These are phyloP conservation scores for Pogoniulus pusillus DNA, from an alignment of 2,797 vertebrate genomes.

Conservation along the genomic window DNA sequence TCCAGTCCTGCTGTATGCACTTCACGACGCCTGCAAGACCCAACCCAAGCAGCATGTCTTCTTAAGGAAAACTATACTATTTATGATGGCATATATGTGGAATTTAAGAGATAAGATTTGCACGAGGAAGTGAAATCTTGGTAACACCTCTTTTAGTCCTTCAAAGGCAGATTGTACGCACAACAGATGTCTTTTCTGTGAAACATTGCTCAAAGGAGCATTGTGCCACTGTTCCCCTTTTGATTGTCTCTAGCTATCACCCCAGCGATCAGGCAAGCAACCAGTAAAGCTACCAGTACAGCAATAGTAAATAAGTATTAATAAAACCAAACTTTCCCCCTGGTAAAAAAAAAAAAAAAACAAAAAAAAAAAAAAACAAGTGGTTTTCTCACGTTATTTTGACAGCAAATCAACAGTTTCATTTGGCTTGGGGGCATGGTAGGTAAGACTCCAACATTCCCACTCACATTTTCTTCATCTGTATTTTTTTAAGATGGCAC, in stretches of 20 bases:
- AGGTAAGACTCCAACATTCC: neutral
- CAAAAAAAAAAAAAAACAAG: neutral
- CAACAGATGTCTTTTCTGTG: slow-evolving; percentile 50
- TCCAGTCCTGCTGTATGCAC: slow-evolving; percentile 42
- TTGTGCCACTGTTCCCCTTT: neutral
- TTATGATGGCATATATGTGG: slow-evolving; percentile 36
- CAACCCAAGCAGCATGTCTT: slow-evolving; percentile 58
- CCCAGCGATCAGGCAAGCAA: neutral
- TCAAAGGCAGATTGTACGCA: slow-evolving; percentile 14
- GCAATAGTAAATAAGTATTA: neutral
- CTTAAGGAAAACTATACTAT: slow-evolving; percentile 47
- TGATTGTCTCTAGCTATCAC: neutral
- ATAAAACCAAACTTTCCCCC: neutral
- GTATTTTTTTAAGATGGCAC: neutral
- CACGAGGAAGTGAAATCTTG: slow-evolving; percentile 57
- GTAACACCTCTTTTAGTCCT: slow-evolving; percentile 32
- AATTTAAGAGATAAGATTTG: slow-evolving; percentile 56
- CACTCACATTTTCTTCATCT: neutral
- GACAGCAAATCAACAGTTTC: neutral
- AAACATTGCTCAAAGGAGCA: neutral
- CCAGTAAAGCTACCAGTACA: neutral
- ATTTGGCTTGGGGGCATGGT: neutral
- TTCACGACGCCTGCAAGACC: slow-evolving; percentile 56
- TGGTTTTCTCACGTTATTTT: neutral
- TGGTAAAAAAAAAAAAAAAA: neutral